Evolutionary conservation across 2,113 vertebrate species (phyloP).

Genomic region (Illadopsis cleaveri): DNA sequence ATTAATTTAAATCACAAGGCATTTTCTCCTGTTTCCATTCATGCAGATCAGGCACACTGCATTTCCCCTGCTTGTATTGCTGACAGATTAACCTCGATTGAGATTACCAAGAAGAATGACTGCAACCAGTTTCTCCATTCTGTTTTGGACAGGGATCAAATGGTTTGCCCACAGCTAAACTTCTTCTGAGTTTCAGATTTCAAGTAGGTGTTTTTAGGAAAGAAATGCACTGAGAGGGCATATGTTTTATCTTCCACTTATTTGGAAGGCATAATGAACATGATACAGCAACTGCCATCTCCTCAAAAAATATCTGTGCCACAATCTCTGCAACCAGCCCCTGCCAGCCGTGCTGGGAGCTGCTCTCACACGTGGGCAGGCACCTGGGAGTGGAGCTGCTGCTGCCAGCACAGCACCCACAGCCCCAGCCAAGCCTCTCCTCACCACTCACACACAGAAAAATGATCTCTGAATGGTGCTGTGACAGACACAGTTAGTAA

Average conservation of each 20-base stretch:
- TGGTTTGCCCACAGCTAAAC: background rate
- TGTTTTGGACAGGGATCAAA: background rate
- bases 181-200: background rate
- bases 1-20: constrained; percentile 65
- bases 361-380: background rate
- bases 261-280: background rate
- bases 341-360: background rate
- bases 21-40: constrained; percentile 28
- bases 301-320: background rate
- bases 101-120: background rate
- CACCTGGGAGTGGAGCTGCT: background rate
- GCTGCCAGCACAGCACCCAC: background rate
- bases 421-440: background rate
- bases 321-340: background rate
- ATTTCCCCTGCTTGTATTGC: background rate
- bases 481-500: background rate
- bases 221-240: background rate
- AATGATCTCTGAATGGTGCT: background rate
- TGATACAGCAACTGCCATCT: background rate
- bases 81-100: background rate
- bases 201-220: background rate
- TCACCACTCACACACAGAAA: background rate
- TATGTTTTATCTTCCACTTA: background rate
- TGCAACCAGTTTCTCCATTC: background rate
- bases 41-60: constrained; percentile 13